Evolutionary conservation across 2,888 invertebrate genomes (phyloP), one percentile per base, ranked within the genome.

Genomic region (Cephus pygmeus): DNA sequence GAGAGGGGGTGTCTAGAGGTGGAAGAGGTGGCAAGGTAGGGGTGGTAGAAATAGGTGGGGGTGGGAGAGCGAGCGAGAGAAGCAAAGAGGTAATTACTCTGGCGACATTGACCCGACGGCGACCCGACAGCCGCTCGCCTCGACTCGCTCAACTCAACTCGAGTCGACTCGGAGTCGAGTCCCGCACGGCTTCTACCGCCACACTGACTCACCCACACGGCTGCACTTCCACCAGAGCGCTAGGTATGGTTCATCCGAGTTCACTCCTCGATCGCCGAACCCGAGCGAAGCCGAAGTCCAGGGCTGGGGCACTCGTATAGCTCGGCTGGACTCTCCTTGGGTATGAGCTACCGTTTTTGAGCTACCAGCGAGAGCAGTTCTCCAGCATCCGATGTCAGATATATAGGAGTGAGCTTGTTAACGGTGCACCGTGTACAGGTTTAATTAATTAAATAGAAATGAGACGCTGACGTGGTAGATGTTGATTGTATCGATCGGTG

Each of bases 21-120:
- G 76, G 73, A 80, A 77, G 69, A 79, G 78, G 73, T 73, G 75
- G 77, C 77, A 80, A 73, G 76, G 81, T 69, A 69, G 33, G 79
- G 69, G 79, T 77, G 80, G 69, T 33, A 69, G 30, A n/a, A 68
- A 75, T 34, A 73, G 78, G 78, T 76, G 80, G 69, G 33, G 73
- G 34, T 23, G 35, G 77, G 56, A 73, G 76, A 40, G 77, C 73
- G 73, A 71, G 78, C 80, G 81, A 69, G 68, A n/a, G 69, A 35
- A 79, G 80, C 80, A 82, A 84, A 84, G 86, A 87, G 88, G 87
- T 89, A 90, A 90, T 90, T 90, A 90, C 89, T 88, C 88, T 86
- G 88, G 88, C 88, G 90, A 90, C 90, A 90, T 90, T 90, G 90
- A 90, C 90, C 90, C 90, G 89, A 86, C 88, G 87, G 85, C 87